Percentiles rank a stretch among this genome's conserved stretches.
Evolutionary conservation across 2,113 vertebrate species (phyloP).

Genomic region (Trinectes maculatus): DNA sequence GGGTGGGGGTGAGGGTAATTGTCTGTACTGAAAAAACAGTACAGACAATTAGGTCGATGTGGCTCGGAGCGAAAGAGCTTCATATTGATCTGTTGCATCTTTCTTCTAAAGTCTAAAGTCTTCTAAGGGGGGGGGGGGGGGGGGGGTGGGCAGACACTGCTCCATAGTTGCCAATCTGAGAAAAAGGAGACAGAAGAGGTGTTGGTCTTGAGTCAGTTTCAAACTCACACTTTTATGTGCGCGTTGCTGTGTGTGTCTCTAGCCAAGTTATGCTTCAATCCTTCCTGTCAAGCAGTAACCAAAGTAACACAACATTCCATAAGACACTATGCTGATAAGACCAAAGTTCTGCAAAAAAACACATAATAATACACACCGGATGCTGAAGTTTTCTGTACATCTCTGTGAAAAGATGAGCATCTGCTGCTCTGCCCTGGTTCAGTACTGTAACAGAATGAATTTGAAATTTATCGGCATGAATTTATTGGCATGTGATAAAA

Average conservation of each 20-base stretch:
- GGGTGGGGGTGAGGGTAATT: conserved; percentile 3
- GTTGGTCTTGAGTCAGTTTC: not conserved
- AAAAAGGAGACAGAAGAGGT: conserved; percentile 4
- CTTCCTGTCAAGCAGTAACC: conserved; percentile 79
- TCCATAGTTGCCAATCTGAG: conserved; percentile 90
- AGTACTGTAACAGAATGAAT: too few species aligned
- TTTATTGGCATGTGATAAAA: too few species aligned
- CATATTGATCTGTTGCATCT: conserved; percentile 67
- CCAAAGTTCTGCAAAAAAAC: not conserved
- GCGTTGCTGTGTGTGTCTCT: not conserved
- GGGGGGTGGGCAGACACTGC: conserved; percentile 92
- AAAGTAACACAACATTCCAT: not conserved
- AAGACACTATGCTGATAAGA: too few species aligned
- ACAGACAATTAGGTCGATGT: conserved; percentile 9
- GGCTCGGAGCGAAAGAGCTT: conserved; percentile 66
- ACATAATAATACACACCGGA: conserved; percentile 83
- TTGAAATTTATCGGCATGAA: too few species aligned
- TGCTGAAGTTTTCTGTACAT: conserved; percentile 95
- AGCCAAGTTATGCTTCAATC: conserved; percentile 97
- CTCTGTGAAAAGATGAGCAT: conserved; percentile 93
- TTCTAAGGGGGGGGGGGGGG: conserved; percentile 93
- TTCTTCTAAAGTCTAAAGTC: conserved; percentile 23
- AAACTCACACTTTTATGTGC: not conserved
- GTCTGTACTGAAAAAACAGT: conserved; percentile 13
- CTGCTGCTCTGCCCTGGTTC: conserved; percentile 91